These are phyloP conservation scores for Parelbella ahira DNA, from an alignment of 2,888 invertebrate genomes.

Conservation along the genomic window DNA sequence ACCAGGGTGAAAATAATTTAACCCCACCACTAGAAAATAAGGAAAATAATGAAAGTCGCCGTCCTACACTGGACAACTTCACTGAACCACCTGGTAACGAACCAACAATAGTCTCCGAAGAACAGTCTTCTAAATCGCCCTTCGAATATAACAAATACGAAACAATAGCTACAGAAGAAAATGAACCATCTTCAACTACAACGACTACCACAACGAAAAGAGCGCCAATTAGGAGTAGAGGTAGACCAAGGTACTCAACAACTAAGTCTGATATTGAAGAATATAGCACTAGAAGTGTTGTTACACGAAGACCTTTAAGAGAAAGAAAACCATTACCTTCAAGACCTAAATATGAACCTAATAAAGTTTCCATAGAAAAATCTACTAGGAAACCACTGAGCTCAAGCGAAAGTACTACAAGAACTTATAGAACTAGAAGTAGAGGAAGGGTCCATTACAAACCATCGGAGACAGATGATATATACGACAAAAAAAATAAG, in stretches of 20 bases:
- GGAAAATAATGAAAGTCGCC: slow-evolving; percentile 42
- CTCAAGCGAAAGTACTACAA: slow-evolving; percentile 56
- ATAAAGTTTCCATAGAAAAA: slow-evolving; percentile 63
- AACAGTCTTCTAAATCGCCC: slow-evolving; percentile 42
- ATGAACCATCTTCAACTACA: slow-evolving; percentile 44
- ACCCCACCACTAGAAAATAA: slow-evolving; percentile 39
- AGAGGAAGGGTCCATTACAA: slow-evolving; percentile 79
- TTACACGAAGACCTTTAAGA: slow-evolving; percentile 74
- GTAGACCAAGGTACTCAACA: slow-evolving; percentile 65
- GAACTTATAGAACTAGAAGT: slow-evolving; percentile 56
- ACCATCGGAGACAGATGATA: slow-evolving; percentile 59
- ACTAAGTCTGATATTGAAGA: slow-evolving; percentile 64
- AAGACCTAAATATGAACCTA: slow-evolving; percentile 62
- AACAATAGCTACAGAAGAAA: slow-evolving; percentile 41
- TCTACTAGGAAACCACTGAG: slow-evolving; percentile 47
- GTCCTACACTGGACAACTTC: slow-evolving; percentile 39
- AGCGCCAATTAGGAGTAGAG: slow-evolving; percentile 52
- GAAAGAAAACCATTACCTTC: slow-evolving; percentile 71
- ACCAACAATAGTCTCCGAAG: slow-evolving; percentile 36
- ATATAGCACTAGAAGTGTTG: slow-evolving; percentile 54
- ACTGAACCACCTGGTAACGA: slow-evolving; percentile 41
- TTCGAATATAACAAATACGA: slow-evolving; percentile 51
- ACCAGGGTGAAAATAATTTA: slow-evolving; percentile 26
- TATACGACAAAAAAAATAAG: slow-evolving; percentile 49
- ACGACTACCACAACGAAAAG: slow-evolving; percentile 61